phyloP scores from a whole-genome alignment of 1,140 invertebrate species.

The Caenorhabditis inopinata region DNA sequence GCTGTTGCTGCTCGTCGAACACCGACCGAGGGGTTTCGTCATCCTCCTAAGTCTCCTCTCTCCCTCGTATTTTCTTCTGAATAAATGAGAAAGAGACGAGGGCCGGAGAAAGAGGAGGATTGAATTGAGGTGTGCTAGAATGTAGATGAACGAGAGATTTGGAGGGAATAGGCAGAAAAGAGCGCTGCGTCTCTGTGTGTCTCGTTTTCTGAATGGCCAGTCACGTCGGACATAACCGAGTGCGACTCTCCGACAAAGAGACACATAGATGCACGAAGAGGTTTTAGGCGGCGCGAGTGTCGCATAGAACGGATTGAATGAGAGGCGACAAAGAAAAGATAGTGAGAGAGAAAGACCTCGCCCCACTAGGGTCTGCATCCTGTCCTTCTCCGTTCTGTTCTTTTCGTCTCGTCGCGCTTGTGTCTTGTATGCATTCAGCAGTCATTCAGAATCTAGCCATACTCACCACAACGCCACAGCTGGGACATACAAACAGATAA shows the following conservation, averaged over 20 bases:
- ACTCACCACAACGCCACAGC: neutral
- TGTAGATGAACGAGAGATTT: neutral
- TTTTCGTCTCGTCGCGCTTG: neutral
- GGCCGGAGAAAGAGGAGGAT: neutral
- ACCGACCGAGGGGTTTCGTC: neutral
- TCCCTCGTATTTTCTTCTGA: neutral
- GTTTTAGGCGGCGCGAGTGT: neutral
- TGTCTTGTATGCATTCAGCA: constrained; percentile 26
- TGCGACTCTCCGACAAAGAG: neutral
- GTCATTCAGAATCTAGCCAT: constrained; percentile 19
- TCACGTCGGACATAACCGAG: neutral
- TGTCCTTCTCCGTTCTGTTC: neutral
- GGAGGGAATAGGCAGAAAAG: neutral
- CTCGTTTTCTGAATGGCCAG: neutral
- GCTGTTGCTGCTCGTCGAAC: neutral
- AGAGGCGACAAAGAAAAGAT: neutral
- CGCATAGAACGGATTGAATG: neutral
- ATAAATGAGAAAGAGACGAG: neutral
- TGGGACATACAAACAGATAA: neutral
- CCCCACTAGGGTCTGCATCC: neutral
- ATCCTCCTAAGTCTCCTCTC: neutral
- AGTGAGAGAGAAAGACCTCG: neutral
- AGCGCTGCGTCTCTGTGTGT: neutral
- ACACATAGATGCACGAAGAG: neutral
- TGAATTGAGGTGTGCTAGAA: neutral